Base-by-base conservation (phyloP, 2,113 vertebrate species). In the Beaufortia kweichowensis region DNA sequence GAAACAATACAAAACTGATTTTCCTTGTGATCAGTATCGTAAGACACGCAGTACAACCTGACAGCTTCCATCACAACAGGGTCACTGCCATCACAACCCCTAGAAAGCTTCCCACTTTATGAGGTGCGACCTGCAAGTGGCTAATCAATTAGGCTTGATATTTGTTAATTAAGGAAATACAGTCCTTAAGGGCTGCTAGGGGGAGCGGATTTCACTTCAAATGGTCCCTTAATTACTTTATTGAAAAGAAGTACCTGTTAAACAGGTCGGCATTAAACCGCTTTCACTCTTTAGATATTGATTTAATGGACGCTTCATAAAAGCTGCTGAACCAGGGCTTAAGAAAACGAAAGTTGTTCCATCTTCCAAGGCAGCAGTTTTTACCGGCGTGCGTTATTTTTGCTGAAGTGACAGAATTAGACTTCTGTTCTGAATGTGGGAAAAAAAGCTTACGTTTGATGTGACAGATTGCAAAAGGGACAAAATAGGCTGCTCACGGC, bases 211-310 rank as follows among this genome's bases (percentile, higher is more conserved):
- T 84, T 83, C 81, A 72, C 85, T 91, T 82, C 83, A 87, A 89
- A 88, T 83, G 82, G 81, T 85, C 86, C 79, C 85, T 90, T 91
- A 91, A 91, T 90, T 90, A 91, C 87, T 87, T 75, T 79, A 72
- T 75, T 87, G 87, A 89, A 90, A 89, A 86, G 62, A 91, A 92
- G 86, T 86, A 88, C 80, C 84, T 83, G 84, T 84, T 85, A 86
- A 86, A 82, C 84, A 76, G 56, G 81, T 80, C 75, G 68, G 83
- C 82, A 81, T 84, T 86, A 84, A 86, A 82, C 71, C 64, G 35
- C 77, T 86, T 82, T 82, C 79, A 80, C 85, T 79, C 79, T 79
- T 82, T 66, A 72, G 53, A 82, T 90, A 90, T 87, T 87, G 89
- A 91, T 88, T 89, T 90, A 83, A 86, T 84, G 78, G 86, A 86